A percentile compares a stretch with the other conserved stretches of the same genome.
phyloP scores from a whole-genome alignment of 2,797 vertebrate species.

The Hippopotamyrus pictus region DNA sequence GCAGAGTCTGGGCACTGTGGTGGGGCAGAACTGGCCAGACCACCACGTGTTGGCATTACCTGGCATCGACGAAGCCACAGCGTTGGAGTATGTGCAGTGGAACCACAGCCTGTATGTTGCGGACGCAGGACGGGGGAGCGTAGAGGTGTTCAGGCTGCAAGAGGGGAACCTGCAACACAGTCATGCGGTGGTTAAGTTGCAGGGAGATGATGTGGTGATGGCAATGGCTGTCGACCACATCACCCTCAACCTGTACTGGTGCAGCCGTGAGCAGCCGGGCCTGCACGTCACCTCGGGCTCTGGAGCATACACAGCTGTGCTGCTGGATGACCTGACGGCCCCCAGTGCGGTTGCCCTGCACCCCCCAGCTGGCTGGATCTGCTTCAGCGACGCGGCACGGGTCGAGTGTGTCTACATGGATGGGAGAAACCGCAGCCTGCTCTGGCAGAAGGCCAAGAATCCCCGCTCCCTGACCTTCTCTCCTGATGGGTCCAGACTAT shows the following conservation, averaged over 20 bases:
- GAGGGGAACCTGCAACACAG: conserved; percentile 47
- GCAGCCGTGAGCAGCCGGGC: conserved; percentile 50
- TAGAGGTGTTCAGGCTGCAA: conserved; percentile 55
- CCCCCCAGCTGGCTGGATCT: conserved; percentile 66
- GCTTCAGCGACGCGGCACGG: conserved; percentile 57
- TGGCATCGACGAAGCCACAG: neutral
- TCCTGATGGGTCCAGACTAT: conserved; percentile 61
- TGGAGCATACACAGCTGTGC: conserved; percentile 47
- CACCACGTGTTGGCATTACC: conserved; percentile 46
- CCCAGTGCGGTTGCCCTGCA: conserved; percentile 67
- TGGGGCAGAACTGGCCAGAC: conserved; percentile 58
- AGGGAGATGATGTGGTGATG: conserved; percentile 51
- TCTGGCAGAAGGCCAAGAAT: conserved; percentile 65
- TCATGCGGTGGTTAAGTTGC: conserved; percentile 55
- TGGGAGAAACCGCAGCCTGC: conserved; percentile 52
- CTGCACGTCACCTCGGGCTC: conserved; percentile 61
- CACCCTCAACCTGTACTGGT: conserved; percentile 83
- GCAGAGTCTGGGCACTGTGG: conserved; percentile 49
- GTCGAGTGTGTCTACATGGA: conserved; percentile 81
- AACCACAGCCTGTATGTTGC: conserved; percentile 4
- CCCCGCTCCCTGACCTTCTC: conserved; percentile 69
- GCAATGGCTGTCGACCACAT: conserved; percentile 82
- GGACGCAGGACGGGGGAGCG: neutral
- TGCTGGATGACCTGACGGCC: conserved; percentile 55
- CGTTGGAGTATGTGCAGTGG: neutral